Evolutionary conservation across 2,113 vertebrate species (phyloP).

Genomic region (Chaetodon trifascialis): DNA sequence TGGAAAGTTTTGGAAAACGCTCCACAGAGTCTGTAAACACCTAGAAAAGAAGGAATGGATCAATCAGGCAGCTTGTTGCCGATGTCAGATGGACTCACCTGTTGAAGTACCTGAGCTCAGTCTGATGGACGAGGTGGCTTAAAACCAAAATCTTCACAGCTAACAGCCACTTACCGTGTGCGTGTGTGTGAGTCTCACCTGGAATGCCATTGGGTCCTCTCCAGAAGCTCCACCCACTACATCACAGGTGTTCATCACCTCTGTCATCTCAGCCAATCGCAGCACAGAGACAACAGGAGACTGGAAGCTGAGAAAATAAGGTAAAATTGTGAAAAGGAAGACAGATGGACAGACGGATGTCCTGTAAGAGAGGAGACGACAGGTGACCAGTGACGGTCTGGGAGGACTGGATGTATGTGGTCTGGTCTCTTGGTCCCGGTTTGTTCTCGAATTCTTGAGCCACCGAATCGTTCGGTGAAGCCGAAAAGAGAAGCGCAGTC

Average conservation of each 20-base stretch:
- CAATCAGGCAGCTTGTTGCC: conserved; percentile 19
- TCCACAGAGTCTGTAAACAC: conserved; percentile 18
- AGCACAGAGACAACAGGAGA: neutral
- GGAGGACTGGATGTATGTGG: no score
- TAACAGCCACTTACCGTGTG: no score
- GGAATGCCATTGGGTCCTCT: neutral
- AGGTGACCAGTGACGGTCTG: no score
- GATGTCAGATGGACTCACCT: neutral
- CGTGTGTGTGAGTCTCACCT: conserved; percentile 13
- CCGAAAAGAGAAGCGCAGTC: no score
- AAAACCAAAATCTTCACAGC: neutral
- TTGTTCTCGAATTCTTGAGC: no score
- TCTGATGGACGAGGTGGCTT: no score
- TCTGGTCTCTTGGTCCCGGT: no score
- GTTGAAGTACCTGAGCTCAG: neutral
- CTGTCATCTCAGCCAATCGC: conserved; percentile 38
- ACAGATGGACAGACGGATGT: no score
- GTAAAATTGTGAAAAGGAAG: no score
- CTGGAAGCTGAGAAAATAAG: neutral
- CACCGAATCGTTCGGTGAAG: no score
- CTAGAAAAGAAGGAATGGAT: neutral
- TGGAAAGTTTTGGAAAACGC: conserved; percentile 29
- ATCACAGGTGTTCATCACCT: conserved; percentile 26
- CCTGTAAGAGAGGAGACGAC: no score
- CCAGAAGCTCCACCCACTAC: conserved; percentile 13